Evolutionary conservation across 1,140 invertebrate genomes (phyloP).

Genomic region (Psilanteris sp.): DNA sequence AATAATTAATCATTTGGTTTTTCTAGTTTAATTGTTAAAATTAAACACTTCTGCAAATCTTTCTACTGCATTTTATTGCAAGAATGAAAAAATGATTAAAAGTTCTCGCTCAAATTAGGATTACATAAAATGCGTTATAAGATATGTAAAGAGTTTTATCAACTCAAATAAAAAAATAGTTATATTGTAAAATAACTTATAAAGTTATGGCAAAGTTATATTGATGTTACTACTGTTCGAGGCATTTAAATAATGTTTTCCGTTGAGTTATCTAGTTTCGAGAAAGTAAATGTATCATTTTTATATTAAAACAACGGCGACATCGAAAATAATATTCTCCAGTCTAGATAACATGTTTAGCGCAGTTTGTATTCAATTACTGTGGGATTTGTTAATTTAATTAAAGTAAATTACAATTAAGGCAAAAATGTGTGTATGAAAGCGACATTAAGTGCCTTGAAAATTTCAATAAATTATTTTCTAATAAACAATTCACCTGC

Average conservation of each 20-base stretch:
- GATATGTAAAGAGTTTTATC: neutral
- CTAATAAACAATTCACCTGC: slow-evolving; percentile 44
- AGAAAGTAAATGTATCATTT: neutral
- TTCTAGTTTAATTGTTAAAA: slow-evolving; percentile 1
- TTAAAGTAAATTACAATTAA: slow-evolving; percentile 29
- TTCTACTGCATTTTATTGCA: too few relatives aligned
- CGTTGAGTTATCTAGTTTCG: slow-evolving; percentile 22
- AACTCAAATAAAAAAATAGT: neutral
- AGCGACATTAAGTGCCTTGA: slow-evolving; percentile 70
- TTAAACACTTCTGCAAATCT: slow-evolving; percentile 1
- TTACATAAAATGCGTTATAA: slow-evolving; percentile 6
- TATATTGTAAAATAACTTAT: slow-evolving; percentile 30
- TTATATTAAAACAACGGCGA: too few relatives aligned
- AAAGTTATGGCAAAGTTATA: slow-evolving; percentile 22
- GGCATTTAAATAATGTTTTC: slow-evolving; percentile 28
- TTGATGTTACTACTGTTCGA: slow-evolving; percentile 32
- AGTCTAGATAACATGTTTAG: slow-evolving; percentile 23
- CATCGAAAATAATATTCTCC: neutral
- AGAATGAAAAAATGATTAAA: neutral
- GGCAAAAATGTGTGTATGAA: slow-evolving; percentile 26
- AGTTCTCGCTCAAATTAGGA: slow-evolving; percentile 39
- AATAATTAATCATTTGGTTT: neutral
- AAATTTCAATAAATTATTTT: slow-evolving; percentile 74
- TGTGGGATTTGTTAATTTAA: slow-evolving; percentile 32
- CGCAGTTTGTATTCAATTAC: slow-evolving; percentile 31